Base-by-base conservation (phyloP, 2,113 vertebrate species). In the Poeciliopsis turrubarensis region DNA sequence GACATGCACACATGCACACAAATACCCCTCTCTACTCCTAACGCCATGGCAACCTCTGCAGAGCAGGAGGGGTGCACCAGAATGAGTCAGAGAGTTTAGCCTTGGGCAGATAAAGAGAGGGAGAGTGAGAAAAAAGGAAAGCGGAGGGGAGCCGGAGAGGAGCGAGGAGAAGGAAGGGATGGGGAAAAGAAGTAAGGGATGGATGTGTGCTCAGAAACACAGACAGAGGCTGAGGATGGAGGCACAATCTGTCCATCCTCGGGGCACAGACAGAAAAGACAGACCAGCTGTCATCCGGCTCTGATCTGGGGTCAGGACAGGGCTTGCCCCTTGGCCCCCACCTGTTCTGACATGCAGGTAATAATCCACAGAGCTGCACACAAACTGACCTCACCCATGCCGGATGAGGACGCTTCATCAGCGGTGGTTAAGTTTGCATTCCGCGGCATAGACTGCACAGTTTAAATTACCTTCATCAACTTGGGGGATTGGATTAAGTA, bases 11-110 rank as follows among this genome's bases (percentile, higher is more conserved):
- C 68, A 79, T 12, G 71, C 67, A 90, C 19, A 82, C 84, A 81
- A 44, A 71, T 41, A 64, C 72, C 69, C 32, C 69, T 60, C 41
- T 66, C 84, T 74, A 62, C 69, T 77, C 77, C 63, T 47, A 30
- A 65, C 65, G 82, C 91, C 83, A 91, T 93, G 88, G 88, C 79
- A 92, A 92, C 90, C 77, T 75, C 34, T 29, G 67, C 57, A 10
- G 80, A 61, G 61, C 54, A 26, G 63, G 62, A 80, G 71, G 69
- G 86, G 26, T 78, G 76, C 87, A 91, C 85, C 64, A 77, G 83
- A 87, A 83, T 92, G 89, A 92, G 89, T 90, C 90, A 92, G 88
- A 92, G 80, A 90, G 83, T 90, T 86, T 85, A 89, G 90, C 89
- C 86, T 90, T 87, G 83, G 86, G 89, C 87, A 79, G 77, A 89